These are phyloP conservation scores for Penaeus monodon DNA, from an alignment of 2,888 invertebrate genomes.

Conservation along the genomic window DNA sequence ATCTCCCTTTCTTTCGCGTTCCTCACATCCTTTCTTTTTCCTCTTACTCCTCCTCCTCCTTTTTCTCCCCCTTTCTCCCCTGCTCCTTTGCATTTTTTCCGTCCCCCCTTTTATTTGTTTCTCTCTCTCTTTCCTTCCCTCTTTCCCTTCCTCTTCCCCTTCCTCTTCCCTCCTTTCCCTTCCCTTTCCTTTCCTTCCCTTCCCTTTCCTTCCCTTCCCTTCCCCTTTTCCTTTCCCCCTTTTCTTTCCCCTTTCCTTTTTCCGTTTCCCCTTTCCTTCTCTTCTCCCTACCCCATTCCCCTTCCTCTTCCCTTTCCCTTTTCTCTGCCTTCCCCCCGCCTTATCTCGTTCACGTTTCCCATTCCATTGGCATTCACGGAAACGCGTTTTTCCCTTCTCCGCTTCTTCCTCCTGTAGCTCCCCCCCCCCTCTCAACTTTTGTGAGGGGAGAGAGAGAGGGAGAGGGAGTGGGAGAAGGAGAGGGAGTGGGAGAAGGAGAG, in stretches of 20 bases:
- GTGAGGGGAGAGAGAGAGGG: no score
- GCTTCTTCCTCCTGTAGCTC: not conserved
- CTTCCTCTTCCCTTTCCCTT: not conserved
- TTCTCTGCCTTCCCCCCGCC: not conserved
- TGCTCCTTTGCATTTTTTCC: not conserved
- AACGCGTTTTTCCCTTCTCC: not conserved
- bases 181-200: not conserved
- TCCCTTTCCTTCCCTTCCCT: not conserved
- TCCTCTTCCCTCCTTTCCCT: no score
- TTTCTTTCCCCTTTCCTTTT: not conserved
- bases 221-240: not conserved
- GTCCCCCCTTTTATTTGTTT: not conserved
- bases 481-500: no score
- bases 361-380: not conserved
- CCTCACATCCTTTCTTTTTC: not conserved
- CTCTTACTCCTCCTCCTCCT: not conserved
- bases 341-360: not conserved
- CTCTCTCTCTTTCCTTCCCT: not conserved
- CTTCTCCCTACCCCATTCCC: not conserved
- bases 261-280: not conserved
- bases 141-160: not conserved
- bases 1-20: not conserved
- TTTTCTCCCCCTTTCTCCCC: not conserved
- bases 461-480: no score
- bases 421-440: not conserved